These are phyloP conservation scores for Saccopteryx leptura DNA, from an alignment of 2,113 vertebrate species.

Conservation along the genomic window DNA sequence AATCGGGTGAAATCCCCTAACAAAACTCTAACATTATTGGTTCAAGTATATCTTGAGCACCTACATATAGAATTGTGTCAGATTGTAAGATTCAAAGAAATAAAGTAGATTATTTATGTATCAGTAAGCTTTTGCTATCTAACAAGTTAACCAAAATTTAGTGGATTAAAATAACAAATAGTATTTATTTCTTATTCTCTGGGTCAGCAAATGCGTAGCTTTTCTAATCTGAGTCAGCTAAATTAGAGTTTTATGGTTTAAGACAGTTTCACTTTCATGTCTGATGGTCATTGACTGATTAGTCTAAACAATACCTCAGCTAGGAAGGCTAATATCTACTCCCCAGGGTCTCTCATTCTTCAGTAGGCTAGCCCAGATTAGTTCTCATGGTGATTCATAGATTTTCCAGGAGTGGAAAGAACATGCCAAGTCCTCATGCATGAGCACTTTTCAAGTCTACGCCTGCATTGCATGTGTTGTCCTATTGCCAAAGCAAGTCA, in stretches of 20 bases:
- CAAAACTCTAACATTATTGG: background rate
- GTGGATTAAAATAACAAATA: background rate
- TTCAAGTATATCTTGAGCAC: background rate
- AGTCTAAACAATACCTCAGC: background rate
- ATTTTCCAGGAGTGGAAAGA: background rate
- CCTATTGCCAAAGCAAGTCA: background rate
- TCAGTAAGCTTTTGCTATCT: background rate
- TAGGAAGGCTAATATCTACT: background rate
- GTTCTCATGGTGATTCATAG: background rate
- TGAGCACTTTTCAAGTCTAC: background rate
- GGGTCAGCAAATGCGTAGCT: background rate
- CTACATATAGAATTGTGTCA: background rate
- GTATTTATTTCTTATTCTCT: background rate
- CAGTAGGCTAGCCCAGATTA: background rate
- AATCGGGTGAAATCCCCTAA: conserved; percentile 18
- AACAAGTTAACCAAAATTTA: background rate
- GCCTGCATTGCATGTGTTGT: background rate
- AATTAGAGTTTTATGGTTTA: background rate
- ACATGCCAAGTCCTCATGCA: background rate
- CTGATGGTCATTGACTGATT: background rate
- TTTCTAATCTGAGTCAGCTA: background rate
- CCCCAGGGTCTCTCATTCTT: background rate
- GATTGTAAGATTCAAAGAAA: conserved; percentile 4
- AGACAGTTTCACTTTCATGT: background rate
- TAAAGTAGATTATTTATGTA: background rate